These are phyloP conservation scores for Gymnodraco acuticeps DNA, from an alignment of 2,797 vertebrate genomes.

Conservation along the genomic window DNA sequence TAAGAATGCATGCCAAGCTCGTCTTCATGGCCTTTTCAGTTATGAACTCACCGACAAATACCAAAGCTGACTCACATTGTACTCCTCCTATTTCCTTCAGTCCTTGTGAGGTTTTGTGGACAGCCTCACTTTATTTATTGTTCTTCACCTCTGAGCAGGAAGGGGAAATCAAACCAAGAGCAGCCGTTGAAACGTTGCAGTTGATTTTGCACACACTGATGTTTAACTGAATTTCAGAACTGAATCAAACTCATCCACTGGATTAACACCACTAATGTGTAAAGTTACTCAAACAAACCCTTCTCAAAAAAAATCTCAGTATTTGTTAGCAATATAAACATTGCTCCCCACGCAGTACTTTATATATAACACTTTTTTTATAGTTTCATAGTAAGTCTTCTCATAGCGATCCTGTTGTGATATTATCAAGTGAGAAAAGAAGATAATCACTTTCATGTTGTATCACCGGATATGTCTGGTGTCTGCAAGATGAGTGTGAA, in stretches of 20 bases:
- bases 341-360: neutral
- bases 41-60: neutral
- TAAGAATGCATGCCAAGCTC: slow-evolving; percentile 21
- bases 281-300: neutral
- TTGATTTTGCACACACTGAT: neutral
- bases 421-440: neutral
- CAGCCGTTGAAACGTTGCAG: slow-evolving; percentile 5
- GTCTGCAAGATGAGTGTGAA: no score
- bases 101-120: slow-evolving; percentile 14
- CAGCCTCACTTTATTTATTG: slow-evolving; percentile 39
- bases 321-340: neutral
- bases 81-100: slow-evolving; percentile 40
- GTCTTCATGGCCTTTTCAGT: slow-evolving; percentile 54
- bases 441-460: neutral
- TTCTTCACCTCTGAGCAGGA: slow-evolving; percentile 65
- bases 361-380: neutral
- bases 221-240: no score
- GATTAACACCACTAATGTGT: neutral
- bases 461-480: neutral
- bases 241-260: no score
- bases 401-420: neutral
- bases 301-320: neutral
- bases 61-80: slow-evolving; percentile 3
- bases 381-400: neutral
- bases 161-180: slow-evolving; percentile 48